Evolutionary conservation across 2,888 invertebrate species (phyloP), one percentile per base, ranked within the genome.

Genomic region (Drosophila atripex): DNA sequence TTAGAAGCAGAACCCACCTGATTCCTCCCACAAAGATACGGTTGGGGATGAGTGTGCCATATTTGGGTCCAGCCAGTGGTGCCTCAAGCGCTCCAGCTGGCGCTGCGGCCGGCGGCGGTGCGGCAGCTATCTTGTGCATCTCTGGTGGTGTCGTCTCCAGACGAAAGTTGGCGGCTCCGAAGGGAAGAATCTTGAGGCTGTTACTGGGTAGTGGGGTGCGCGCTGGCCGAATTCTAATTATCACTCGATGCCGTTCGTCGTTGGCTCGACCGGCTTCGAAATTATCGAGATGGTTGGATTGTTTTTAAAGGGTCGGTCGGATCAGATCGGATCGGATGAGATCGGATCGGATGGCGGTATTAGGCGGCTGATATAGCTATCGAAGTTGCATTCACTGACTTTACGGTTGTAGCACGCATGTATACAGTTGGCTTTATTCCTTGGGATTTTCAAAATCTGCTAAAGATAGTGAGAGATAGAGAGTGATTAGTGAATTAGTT

Each of bases 21-120:
- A 99, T 98, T 23, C 98, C 99, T 63, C 99, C 98, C 54, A 99
- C 98, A 92, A 99, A 99, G 88, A 99, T 97, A 86, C 98, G 93
- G 92, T 98, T 98, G 68, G 98, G 98, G 86, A 98, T 97, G 71
- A 98, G 93, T 32, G 97, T 98, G 75, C 95, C 97, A 79, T 94
- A 94, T 89, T 94, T 94, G 92, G 94, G 75, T 92, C 91, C 91
- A 30, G 91, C 89, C 66, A 92, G 79, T 66, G 94, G 88, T 92
- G 89, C 91, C 72, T 92, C 92, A 65, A 92, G 68, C 46, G 84
- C 54, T 55, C 85, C 83, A 75, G 85, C 80, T 73, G 89, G 89
- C 78, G 89, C 90, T 86, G 89, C 82, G 74, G 89, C 59, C 38
- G 85, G 89, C 66, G 89, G 80, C 41, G 91, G 91, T 73, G 90